Conservation (phyloP, 2,797 vertebrate species). For the Peromyscus aztecus region DNA sequence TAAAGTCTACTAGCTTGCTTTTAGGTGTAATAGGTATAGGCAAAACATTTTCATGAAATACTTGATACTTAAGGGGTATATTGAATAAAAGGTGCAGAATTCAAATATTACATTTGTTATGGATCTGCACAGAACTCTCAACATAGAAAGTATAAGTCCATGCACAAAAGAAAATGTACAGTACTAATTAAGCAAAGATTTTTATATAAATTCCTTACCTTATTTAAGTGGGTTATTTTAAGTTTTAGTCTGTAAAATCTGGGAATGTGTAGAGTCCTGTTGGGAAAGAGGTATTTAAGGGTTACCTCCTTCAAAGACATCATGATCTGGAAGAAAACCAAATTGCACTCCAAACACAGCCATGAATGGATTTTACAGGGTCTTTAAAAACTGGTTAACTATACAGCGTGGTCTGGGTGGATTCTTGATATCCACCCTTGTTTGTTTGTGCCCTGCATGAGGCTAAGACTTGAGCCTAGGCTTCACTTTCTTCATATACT, state of each 20-base stretch:
- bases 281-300: background rate
- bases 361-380: background rate
- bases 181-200: background rate
- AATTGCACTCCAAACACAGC: background rate
- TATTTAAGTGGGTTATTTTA: background rate
- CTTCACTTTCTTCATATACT: accelerated
- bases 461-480: accelerated
- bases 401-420: accelerated
- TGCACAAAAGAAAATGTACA: background rate
- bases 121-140: background rate
- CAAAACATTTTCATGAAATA: background rate
- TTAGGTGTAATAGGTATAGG: background rate
- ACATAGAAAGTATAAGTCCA: background rate
- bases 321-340: background rate
- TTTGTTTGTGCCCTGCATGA: background rate
- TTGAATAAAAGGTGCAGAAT: background rate
- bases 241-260: background rate
- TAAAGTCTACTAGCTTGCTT: conserved; percentile 9
- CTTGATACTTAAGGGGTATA: background rate
- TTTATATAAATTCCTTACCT: background rate
- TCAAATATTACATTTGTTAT: background rate
- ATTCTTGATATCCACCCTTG: accelerated
- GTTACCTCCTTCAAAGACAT: background rate
- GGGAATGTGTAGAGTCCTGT: background rate
- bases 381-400: background rate